Conservation (phyloP, 1,140 invertebrate species). For the Brachionus rubens region DNA sequence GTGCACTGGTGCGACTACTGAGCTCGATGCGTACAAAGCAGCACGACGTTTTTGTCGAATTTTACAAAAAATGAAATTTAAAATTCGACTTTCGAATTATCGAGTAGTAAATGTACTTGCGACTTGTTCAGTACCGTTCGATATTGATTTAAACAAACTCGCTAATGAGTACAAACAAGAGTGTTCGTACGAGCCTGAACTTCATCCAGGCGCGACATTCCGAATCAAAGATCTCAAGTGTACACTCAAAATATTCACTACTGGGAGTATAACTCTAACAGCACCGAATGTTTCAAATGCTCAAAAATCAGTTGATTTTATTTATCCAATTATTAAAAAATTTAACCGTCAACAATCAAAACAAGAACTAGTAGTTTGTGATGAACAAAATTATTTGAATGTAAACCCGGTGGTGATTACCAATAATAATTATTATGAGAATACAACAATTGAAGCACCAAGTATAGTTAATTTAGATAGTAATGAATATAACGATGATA, state of each 20-base stretch:
- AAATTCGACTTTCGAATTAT: conserved; percentile 82
- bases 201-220: conserved; percentile 94
- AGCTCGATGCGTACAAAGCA: conserved; percentile 77
- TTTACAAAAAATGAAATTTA: conserved; percentile 83
- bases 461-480: conserved; percentile 1
- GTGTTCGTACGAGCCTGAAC: conserved; percentile 88
- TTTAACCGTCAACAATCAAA: neutral
- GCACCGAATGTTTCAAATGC: conserved; percentile 59
- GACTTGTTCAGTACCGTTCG: conserved; percentile 93
- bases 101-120: conserved; percentile 94
- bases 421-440: neutral
- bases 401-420: too few species aligned
- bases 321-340: conserved; percentile 9
- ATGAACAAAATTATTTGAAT: neutral
- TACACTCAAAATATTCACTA: conserved; percentile 94
- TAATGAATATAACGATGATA: neutral
- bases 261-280: conserved; percentile 91
- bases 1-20: conserved; percentile 87
- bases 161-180: conserved; percentile 47
- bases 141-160: conserved; percentile 67
- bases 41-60: conserved; percentile 82
- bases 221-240: conserved; percentile 84
- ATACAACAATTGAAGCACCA: neutral
- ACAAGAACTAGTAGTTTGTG: neutral
- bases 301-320: conserved; percentile 16